Evolutionary conservation across 2,113 vertebrate genomes (phyloP).

Genomic region (Tragelaphus imberbis): DNA sequence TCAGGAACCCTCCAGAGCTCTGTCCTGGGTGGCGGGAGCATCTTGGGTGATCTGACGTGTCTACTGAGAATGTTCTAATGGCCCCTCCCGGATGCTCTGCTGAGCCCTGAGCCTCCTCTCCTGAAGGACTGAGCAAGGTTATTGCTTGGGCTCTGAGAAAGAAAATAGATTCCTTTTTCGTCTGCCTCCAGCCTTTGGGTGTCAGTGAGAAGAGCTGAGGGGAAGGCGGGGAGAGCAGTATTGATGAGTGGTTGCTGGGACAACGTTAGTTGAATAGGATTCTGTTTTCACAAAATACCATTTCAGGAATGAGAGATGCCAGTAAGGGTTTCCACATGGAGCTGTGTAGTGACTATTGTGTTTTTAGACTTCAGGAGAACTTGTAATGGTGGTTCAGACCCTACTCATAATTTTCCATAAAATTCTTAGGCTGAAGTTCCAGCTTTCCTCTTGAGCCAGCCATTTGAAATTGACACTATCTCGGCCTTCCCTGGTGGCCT

Average conservation of each 20-base stretch:
- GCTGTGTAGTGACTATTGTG: not conserved
- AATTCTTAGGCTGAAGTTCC: not conserved
- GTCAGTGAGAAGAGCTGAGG: not conserved
- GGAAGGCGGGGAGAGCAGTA: rapidly evolving
- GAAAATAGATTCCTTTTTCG: not conserved
- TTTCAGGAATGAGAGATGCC: not conserved
- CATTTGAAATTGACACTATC: not conserved
- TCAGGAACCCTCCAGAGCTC: not conserved
- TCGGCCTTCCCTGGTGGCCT: rapidly evolving
- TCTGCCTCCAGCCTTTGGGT: not conserved
- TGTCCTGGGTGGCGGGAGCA: not conserved
- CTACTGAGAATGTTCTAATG: not conserved
- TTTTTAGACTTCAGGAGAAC: not conserved
- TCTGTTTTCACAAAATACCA: not conserved
- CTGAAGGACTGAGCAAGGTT: not conserved
- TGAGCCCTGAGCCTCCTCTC: not conserved
- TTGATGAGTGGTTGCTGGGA: not conserved
- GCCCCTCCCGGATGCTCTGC: not conserved
- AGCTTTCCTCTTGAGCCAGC: not conserved
- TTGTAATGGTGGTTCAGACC: not conserved
- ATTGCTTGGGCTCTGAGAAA: not conserved
- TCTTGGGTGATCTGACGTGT: not conserved
- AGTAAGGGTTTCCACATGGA: not conserved
- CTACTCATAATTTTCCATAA: not conserved
- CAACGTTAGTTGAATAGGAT: not conserved